Conservation (phyloP, 2,113 vertebrate genomes). For the Hippotragus niger region DNA sequence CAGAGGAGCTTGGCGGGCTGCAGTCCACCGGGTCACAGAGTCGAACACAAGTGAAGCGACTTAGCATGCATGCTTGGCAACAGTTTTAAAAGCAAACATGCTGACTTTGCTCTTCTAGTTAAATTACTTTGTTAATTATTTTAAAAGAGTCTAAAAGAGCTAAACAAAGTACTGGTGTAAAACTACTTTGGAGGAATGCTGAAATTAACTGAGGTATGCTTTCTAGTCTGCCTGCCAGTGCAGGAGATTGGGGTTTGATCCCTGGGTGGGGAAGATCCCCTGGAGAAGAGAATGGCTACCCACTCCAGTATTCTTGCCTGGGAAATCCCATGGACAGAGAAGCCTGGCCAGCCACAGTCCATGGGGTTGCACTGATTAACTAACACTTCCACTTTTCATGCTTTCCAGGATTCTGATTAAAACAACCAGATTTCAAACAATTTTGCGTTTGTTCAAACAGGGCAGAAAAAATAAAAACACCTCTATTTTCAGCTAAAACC, state of each 20-base stretch:
- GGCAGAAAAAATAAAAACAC: background rate
- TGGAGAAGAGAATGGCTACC: background rate
- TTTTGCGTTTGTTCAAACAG: background rate
- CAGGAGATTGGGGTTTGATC: background rate
- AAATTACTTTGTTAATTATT: background rate
- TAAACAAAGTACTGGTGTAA: background rate
- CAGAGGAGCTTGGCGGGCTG: background rate
- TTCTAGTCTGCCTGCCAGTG: background rate
- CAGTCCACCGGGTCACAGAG: background rate
- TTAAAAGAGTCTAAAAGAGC: background rate
- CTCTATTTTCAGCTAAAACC: background rate
- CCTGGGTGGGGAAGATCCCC: background rate
- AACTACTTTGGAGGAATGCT: background rate
- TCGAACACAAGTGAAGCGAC: background rate
- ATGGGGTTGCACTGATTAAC: background rate
- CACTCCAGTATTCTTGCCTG: background rate
- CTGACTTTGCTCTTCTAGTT: background rate
- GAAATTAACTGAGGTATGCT: background rate
- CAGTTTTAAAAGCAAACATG: background rate
- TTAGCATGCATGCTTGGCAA: background rate
- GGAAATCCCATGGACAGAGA: background rate
- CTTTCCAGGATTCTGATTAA: background rate
- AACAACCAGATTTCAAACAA: background rate
- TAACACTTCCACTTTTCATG: background rate
- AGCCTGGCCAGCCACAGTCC: background rate